Evolutionary conservation across 2,113 vertebrate species (phyloP).

Genomic region (Helogale parvula): DNA sequence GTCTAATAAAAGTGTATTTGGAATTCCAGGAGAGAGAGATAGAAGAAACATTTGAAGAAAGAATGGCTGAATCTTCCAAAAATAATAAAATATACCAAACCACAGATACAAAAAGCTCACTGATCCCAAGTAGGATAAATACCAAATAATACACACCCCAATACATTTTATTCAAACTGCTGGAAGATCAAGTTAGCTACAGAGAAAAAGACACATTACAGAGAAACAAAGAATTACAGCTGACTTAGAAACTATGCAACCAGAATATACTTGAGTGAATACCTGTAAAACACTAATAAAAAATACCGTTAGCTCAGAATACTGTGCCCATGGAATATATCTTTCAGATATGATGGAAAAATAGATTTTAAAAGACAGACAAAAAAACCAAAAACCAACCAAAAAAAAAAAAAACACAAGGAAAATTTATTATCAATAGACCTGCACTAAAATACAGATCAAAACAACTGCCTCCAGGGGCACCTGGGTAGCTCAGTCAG

Average conservation of each 20-base stretch:
- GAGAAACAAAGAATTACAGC: background rate
- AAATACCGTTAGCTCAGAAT: background rate
- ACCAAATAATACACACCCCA: background rate
- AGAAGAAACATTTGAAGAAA: conserved; percentile 29
- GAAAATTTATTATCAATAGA: background rate
- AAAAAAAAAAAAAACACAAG: background rate
- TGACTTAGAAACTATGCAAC: background rate
- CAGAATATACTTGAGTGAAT: background rate
- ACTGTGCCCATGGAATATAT: background rate
- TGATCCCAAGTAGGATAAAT: background rate
- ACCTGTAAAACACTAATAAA: background rate
- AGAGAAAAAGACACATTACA: background rate
- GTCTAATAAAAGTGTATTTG: background rate
- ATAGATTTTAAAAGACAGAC: background rate
- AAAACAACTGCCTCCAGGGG: background rate
- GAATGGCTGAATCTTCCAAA: background rate
- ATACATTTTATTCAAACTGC: background rate
- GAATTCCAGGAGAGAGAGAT: background rate
- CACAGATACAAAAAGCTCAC: background rate
- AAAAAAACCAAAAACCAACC: background rate
- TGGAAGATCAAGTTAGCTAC: background rate
- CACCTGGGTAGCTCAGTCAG: too few species aligned
- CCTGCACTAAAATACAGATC: background rate
- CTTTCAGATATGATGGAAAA: background rate
- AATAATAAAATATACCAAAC: background rate